Base-by-base conservation (phyloP, 2,113 vertebrate species). In the Epinephelus cyanopodus region DNA sequence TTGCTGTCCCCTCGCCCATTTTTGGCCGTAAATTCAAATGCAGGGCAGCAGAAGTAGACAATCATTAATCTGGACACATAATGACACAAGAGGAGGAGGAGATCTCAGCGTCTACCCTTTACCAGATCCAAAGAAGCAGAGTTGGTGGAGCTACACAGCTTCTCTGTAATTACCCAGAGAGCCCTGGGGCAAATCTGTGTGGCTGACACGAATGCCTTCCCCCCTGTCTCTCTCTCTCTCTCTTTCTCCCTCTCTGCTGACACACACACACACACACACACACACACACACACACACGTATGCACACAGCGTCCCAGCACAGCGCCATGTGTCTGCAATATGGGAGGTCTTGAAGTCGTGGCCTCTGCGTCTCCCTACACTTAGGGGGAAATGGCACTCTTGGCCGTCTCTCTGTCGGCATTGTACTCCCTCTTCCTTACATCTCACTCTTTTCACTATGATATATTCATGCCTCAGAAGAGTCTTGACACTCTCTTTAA, bases 131-230 rank as follows among this genome's bases (percentile, higher is more conserved):
- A 84, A 89, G 74, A 68, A 60, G 68, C 54, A 60, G 66, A 83
- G 64, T 81, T 84, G 80, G 84, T 90, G 76, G 70, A 88, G 79
- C 88, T 92, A 45, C 77, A 69, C 84, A 65, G 67, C 90, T 90
- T 64, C 89, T 89, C 93, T 94, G 86, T 93, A 94, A 95, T 95
- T 95, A 93, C 85, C 88, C 86, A 89, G 78, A 85, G 66, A 74
- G 82, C 86, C 91, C 81, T 84, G 87, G 82, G 90, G 89, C 91
- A 92, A 82, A 86, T 87, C 74, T 86, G 78, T 92, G 89, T 84
- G 89, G 90, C 84, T 90, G 85, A 87, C 87, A 77, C 48, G 0
- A 92, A 89, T 79, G 79, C 81, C 83, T 79, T 76, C 80, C 70
- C 79, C 63, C 73, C 58, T n/a, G n/a, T n/a, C n/a, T n/a, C 53